Percentiles rank a stretch among this genome's conserved stretches.
phyloP scores from a whole-genome alignment of 23 tunicate species.

The Trididemnum nubilum region DNA sequence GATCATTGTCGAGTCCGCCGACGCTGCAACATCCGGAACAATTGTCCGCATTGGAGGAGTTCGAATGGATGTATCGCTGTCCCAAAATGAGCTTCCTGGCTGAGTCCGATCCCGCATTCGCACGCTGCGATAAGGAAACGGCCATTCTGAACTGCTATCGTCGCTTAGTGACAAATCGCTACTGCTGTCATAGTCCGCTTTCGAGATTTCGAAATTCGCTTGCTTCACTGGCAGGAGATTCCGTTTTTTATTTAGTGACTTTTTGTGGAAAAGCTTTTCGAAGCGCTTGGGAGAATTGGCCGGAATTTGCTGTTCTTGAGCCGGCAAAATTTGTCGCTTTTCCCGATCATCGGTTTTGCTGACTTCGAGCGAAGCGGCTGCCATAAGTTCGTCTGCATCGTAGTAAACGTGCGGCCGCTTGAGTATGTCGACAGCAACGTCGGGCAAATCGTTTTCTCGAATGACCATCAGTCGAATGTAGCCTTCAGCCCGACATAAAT shows the following conservation, averaged over 20 bases:
- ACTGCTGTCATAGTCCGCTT: constrained; percentile 15
- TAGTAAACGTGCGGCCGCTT: constrained; percentile 80
- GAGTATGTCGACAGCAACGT: constrained; percentile 54
- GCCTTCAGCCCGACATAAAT: constrained; percentile 77
- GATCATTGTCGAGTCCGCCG: constrained; percentile 80
- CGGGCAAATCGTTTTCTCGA: constrained; percentile 67
- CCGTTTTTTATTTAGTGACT: neutral
- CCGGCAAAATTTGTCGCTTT: neutral
- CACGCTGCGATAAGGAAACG: constrained; percentile 48
- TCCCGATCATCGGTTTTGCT: neutral
- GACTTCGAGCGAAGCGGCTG: neutral
- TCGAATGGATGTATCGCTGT: constrained; percentile 46
- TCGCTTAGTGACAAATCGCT: constrained; percentile 52
- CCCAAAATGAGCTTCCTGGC: constrained; percentile 59
- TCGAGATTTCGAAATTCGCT: neutral
- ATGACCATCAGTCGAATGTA: constrained; percentile 73
- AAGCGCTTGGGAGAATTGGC: neutral
- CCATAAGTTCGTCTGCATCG: constrained; percentile 63
- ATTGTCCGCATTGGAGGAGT: constrained; percentile 28
- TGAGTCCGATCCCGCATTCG: constrained; percentile 22
- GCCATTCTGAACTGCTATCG: constrained; percentile 58
- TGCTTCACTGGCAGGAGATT: neutral
- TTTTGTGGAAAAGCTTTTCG: constrained; percentile 47
- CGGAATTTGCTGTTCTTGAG: neutral
- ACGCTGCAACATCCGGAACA: constrained; percentile 90